Percentiles rank a stretch among this genome's conserved stretches.
Evolutionary conservation across 2,888 invertebrate genomes (phyloP).

Genomic region (Chrysodeixis includens): DNA sequence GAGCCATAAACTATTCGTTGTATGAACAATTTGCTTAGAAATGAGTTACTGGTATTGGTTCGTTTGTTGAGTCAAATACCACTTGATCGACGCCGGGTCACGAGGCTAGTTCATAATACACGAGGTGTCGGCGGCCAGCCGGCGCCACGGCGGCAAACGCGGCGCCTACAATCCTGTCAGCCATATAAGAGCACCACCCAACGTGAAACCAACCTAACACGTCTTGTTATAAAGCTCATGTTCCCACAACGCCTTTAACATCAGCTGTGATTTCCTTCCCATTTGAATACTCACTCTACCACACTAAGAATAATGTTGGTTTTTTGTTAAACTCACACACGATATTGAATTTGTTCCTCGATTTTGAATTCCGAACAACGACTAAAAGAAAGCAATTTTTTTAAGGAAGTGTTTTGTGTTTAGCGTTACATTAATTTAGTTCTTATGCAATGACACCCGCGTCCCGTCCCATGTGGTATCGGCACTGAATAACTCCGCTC

Average conservation of each 20-base stretch:
- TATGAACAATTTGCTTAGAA: slow-evolving; percentile 76
- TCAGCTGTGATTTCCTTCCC: slow-evolving; percentile 69
- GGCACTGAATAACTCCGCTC: slow-evolving; percentile 8
- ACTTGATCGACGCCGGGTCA: slow-evolving; percentile 88
- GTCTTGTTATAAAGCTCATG: slow-evolving; percentile 35
- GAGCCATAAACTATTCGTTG: slow-evolving; percentile 55
- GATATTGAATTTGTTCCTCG: slow-evolving; percentile 79
- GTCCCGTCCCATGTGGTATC: slow-evolving; percentile 31
- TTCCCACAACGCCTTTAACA: slow-evolving; percentile 41
- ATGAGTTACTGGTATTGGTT: slow-evolving; percentile 76
- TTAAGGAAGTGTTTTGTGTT: slow-evolving; percentile 81
- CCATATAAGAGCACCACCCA: slow-evolving; percentile 61
- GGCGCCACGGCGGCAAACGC: slow-evolving; percentile 86
- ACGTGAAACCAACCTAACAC: slow-evolving; percentile 58
- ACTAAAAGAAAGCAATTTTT: slow-evolving; percentile 86
- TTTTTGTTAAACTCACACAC: slow-evolving; percentile 44
- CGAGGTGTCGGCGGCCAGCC: slow-evolving; percentile 88
- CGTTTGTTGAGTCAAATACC: slow-evolving; percentile 83
- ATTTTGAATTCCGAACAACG: slow-evolving; percentile 85
- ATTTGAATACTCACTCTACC: slow-evolving; percentile 65
- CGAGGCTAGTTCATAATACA: slow-evolving; percentile 88
- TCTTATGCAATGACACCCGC: slow-evolving; percentile 65
- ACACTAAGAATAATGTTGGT: slow-evolving; percentile 50
- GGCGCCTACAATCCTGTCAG: slow-evolving; percentile 87
- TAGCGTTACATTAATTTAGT: slow-evolving; percentile 74